phyloP scores from a whole-genome alignment of 2,888 invertebrate genomes.

The Amiota communis region DNA sequence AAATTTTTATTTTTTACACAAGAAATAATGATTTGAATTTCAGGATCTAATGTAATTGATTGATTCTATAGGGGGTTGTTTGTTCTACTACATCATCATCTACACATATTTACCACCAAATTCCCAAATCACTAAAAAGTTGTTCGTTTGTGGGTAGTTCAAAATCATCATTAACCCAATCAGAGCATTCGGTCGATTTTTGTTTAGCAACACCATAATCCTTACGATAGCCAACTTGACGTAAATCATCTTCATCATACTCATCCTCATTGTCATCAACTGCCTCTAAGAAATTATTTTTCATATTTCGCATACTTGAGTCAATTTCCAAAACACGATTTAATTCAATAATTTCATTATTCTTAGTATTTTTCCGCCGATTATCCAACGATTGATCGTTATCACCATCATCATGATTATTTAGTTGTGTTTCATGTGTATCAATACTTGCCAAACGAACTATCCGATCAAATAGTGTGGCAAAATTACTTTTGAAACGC shows the following conservation, averaged over 20 bases:
- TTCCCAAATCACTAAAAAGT: conserved; percentile 67
- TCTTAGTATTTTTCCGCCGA: conserved; percentile 4
- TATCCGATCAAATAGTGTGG: conserved; percentile 69
- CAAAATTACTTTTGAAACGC: conserved; percentile 69
- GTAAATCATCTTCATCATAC: conserved; percentile 65
- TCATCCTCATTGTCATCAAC: conserved; percentile 68
- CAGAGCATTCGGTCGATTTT: conserved; percentile 48
- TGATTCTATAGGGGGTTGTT: too few species aligned
- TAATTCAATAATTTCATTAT: conserved; percentile 53
- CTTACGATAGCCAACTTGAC: conserved; percentile 64
- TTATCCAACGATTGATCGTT: neutral
- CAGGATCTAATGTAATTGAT: too few species aligned
- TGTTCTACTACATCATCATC: neutral
- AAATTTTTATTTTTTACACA: too few species aligned
- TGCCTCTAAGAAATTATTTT: conserved; percentile 60
- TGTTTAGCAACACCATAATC: conserved; percentile 52
- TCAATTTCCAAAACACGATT: conserved; percentile 51
- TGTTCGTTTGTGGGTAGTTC: conserved; percentile 68
- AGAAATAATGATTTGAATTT: too few species aligned
- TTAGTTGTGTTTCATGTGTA: conserved; percentile 28
- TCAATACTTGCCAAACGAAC: conserved; percentile 60
- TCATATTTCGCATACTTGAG: conserved; percentile 32
- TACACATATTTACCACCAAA: conserved; percentile 62
- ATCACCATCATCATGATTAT: neutral
- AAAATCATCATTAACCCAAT: conserved; percentile 68